These are phyloP conservation scores for Puntigrus tetrazona DNA, from an alignment of 2,113 vertebrate species.

Conservation along the genomic window DNA sequence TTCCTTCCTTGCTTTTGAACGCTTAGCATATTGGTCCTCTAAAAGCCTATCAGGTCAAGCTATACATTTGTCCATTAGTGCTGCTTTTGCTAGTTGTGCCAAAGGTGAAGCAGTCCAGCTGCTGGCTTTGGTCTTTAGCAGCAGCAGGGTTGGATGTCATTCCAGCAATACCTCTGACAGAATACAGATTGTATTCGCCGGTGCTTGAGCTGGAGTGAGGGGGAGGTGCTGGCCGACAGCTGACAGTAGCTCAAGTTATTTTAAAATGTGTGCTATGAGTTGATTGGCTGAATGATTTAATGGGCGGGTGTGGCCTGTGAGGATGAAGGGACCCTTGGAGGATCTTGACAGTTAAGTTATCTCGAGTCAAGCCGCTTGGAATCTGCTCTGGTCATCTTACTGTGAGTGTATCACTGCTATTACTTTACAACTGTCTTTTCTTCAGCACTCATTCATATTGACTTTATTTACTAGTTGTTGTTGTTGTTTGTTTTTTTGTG, in stretches of 20 bases:
- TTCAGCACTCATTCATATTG: neutral
- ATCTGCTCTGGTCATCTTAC: slow-evolving; percentile 37
- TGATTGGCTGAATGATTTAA: slow-evolving; percentile 58
- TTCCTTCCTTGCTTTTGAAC: neutral
- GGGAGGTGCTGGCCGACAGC: slow-evolving; percentile 65
- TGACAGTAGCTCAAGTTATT: slow-evolving; percentile 70
- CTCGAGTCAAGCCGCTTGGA: slow-evolving; percentile 43
- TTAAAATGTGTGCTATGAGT: slow-evolving; percentile 68
- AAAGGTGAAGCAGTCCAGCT: slow-evolving; percentile 18
- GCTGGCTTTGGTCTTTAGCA: neutral
- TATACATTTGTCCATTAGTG: neutral
- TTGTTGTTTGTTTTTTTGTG: neutral
- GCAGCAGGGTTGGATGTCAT: neutral
- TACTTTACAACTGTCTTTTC: slow-evolving; percentile 7
- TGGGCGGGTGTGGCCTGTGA: slow-evolving; percentile 33
- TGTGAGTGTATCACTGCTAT: slow-evolving; percentile 62
- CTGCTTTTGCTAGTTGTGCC: neutral
- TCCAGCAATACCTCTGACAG: slow-evolving; percentile 22
- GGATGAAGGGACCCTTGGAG: slow-evolving; percentile 50
- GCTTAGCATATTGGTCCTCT: neutral
- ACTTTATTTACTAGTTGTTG: neutral
- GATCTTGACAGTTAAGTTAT: slow-evolving; percentile 49
- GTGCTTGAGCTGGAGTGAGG: neutral
- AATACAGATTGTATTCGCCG: slow-evolving; percentile 6
- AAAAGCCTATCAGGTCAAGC: neutral